Conservation (phyloP, 2,888 invertebrate species). For the Acleris holmiana region DNA sequence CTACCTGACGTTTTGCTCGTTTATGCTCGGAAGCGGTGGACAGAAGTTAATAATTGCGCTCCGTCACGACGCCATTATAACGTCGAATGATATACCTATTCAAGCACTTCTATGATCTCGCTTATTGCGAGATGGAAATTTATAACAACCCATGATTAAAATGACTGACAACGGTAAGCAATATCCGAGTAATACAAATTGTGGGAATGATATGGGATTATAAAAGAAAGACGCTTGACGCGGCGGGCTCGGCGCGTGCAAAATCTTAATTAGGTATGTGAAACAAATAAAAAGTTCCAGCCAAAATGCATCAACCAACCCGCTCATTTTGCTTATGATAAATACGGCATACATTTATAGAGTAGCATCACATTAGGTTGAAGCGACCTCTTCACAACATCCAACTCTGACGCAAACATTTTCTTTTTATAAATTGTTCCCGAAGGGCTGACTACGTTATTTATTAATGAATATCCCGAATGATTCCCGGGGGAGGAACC, state of each 20-base stretch:
- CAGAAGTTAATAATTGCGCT: conserved; percentile 24
- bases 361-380: conserved; percentile 11
- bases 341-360: conserved; percentile 34
- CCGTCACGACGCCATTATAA: conserved; percentile 5
- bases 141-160: conserved; percentile 55
- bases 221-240: conserved; percentile 49
- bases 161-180: conserved; percentile 48
- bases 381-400: conserved; percentile 36
- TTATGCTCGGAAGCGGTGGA: conserved; percentile 15
- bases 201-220: conserved; percentile 50
- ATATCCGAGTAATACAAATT: conserved; percentile 54
- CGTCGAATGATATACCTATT: background rate
- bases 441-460: conserved; percentile 52
- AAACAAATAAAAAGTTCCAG: conserved; percentile 46
- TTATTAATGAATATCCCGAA: conserved; percentile 62
- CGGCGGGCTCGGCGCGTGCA: conserved; percentile 47
- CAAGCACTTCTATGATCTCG: background rate
- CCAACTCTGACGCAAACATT: conserved; percentile 42
- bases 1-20: conserved; percentile 14
- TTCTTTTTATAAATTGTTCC: conserved; percentile 49
- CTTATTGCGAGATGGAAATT: conserved; percentile 44
- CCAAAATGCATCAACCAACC: conserved; percentile 9
- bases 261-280: conserved; percentile 54
- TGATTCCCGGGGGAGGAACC: conserved; percentile 52
- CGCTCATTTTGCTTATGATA: conserved; percentile 22